These are phyloP conservation scores for Athetis lepigone DNA, from an alignment of 2,888 invertebrate species.

Conservation along the genomic window DNA sequence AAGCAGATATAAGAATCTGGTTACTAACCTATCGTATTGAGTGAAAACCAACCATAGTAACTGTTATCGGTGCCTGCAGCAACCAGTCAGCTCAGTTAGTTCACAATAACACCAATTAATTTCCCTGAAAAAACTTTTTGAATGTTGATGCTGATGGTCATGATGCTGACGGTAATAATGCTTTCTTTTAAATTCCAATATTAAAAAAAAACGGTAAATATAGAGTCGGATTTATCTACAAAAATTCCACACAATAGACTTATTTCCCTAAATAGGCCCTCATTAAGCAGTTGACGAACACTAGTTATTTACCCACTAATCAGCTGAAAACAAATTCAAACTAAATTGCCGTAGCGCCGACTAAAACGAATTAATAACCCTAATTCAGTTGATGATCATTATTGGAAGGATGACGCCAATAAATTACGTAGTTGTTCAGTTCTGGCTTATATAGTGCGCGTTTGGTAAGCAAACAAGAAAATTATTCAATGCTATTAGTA, in stretches of 20 bases:
- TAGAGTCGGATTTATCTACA: not conserved
- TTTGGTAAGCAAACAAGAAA: slow-evolving; percentile 42
- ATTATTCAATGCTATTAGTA: slow-evolving; percentile 26
- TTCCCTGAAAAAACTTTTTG: too few species aligned
- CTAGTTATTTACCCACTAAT: slow-evolving; percentile 51
- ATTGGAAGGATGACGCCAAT: slow-evolving; percentile 53
- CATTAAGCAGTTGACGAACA: slow-evolving; percentile 32
- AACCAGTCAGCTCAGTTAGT: too few species aligned
- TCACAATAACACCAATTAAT: too few species aligned
- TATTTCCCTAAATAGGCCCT: slow-evolving; percentile 11
- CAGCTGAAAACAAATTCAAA: slow-evolving; percentile 61
- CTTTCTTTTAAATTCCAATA: too few species aligned
- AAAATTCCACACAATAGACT: not conserved
- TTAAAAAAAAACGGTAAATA: too few species aligned
- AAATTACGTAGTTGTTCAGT: slow-evolving; percentile 36
- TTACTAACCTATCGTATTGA: too few species aligned
- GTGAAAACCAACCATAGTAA: too few species aligned
- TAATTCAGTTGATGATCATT: slow-evolving; percentile 63
- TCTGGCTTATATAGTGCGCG: slow-evolving; percentile 20
- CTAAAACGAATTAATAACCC: slow-evolving; percentile 58
- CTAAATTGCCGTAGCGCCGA: slow-evolving; percentile 45
- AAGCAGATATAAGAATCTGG: too few species aligned
- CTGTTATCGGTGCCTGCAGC: too few species aligned
- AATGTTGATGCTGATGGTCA: too few species aligned
- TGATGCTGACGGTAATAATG: too few species aligned